Evolutionary conservation across 2,113 vertebrate genomes (phyloP).

Genomic region (Butorides virescens): DNA sequence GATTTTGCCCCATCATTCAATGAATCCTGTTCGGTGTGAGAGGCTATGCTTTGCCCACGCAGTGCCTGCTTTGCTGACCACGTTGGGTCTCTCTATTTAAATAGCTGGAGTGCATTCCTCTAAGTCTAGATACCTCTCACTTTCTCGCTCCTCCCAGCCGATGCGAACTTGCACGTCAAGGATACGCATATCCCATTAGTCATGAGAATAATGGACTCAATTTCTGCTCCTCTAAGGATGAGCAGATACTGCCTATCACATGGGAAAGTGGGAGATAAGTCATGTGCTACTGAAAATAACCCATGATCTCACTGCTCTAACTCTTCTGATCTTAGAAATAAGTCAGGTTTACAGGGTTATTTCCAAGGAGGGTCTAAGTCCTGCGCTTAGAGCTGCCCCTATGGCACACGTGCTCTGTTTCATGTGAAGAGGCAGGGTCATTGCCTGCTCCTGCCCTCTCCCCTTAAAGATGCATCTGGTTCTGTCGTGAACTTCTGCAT

Average conservation of each 20-base stretch:
- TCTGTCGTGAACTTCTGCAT: background rate
- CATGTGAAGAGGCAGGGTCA: background rate
- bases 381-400: background rate
- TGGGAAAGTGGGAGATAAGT: background rate
- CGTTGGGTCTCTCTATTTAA: background rate
- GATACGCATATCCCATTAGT: background rate
- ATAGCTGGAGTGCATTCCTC: background rate
- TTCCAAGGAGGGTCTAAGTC: background rate
- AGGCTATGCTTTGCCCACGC: background rate
- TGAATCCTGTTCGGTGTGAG: fast-evolving
- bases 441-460: background rate
- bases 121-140: background rate
- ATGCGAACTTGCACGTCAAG: fast-evolving
- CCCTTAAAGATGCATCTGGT: background rate
- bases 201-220: background rate
- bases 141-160: background rate
- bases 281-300: background rate
- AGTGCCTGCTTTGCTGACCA: background rate
- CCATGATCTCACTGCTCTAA: background rate
- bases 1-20: background rate
- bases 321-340: background rate
- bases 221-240: background rate
- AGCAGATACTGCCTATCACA: background rate
- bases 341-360: background rate
- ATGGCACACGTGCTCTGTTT: fast-evolving